phyloP scores from a whole-genome alignment of 2,797 vertebrate genomes.

The Halcyon chelicuti region DNA sequence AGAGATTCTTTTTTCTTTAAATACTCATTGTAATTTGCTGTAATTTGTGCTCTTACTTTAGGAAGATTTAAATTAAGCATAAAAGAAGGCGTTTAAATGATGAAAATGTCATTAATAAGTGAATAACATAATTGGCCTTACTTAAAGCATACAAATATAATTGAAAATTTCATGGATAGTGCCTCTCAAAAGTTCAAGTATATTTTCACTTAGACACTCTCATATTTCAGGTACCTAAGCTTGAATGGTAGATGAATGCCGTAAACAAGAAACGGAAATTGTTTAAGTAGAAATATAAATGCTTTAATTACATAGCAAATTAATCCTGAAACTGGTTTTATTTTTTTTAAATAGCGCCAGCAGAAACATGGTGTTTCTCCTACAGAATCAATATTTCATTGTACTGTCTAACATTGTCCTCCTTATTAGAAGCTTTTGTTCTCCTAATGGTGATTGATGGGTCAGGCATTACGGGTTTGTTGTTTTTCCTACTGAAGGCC shows the following conservation, averaged over 20 bases:
- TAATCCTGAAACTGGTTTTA: background rate
- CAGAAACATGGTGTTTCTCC: constrained; percentile 75
- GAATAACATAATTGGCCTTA: constrained; percentile 9
- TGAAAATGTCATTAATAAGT: constrained; percentile 31
- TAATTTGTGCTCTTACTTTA: constrained; percentile 49
- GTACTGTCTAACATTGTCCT: constrained; percentile 69
- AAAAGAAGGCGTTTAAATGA: constrained; percentile 9
- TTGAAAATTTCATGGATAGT: background rate
- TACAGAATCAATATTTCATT: constrained; percentile 78
- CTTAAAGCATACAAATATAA: background rate
- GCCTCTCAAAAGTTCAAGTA: constrained; percentile 42
- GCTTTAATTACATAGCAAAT: background rate
- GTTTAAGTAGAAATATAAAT: background rate
- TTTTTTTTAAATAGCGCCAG: background rate
- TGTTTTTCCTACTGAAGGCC: constrained; percentile 76
- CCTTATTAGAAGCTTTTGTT: constrained; percentile 73
- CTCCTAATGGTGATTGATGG: constrained; percentile 70
- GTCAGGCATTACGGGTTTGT: constrained; percentile 69
- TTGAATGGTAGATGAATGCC: background rate
- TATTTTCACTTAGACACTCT: background rate
- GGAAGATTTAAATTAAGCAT: constrained; percentile 56
- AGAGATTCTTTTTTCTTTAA: constrained; percentile 43
- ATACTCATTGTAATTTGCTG: constrained; percentile 38
- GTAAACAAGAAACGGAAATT: background rate
- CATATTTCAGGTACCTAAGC: background rate